Evolutionary conservation across 2,888 invertebrate genomes (phyloP), one percentile per base, ranked within the genome.

Genomic region (Phymatocera aterrima): DNA sequence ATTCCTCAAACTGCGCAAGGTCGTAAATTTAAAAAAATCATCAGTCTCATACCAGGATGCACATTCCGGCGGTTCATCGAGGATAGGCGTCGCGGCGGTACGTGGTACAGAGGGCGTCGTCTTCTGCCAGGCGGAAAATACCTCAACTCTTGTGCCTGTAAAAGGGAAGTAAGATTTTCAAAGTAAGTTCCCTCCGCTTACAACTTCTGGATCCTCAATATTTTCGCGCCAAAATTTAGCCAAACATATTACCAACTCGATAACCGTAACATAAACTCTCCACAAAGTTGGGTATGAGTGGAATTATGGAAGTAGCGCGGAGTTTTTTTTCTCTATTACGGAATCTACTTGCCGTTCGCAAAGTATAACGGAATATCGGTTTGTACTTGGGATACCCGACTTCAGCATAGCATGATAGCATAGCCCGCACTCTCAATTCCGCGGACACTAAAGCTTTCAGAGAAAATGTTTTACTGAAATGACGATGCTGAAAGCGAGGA

Each of bases 61-160:
- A 89, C 88, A 79, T 90, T 89, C 79, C 90, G 84, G 78, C 90
- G 81, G 79, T 90, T 90, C 21, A 83, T 79, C 3, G 81, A 61
- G 3, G 85, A 81, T 3, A 84, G 79, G 72, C 84, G 83, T 57
- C 87, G 79, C 18, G 81, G 77, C 18, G 83, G 75, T 3, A 82
- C 83, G 18, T 88, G 81, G 77, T 86, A 87, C 46, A 83, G 79
- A 31, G 87, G 85, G 8, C 87, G 87, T 75, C 88, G 86, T 77
- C 83, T 83, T 65, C 81, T 83, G n/a, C 80, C 83, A 0, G 85
- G 85, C 34, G 86, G 85, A 4, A 84, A 64, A 77, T 75, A 82
- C 77, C 88, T 86, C 43, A 90, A 80, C 79, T 89, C 90, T 74
- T 88, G 86, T 15, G 90, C 88, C 90, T 91, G 80, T 10, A 82